phyloP scores from a whole-genome alignment of 1,140 invertebrate genomes.

The Uloborus diversus region DNA sequence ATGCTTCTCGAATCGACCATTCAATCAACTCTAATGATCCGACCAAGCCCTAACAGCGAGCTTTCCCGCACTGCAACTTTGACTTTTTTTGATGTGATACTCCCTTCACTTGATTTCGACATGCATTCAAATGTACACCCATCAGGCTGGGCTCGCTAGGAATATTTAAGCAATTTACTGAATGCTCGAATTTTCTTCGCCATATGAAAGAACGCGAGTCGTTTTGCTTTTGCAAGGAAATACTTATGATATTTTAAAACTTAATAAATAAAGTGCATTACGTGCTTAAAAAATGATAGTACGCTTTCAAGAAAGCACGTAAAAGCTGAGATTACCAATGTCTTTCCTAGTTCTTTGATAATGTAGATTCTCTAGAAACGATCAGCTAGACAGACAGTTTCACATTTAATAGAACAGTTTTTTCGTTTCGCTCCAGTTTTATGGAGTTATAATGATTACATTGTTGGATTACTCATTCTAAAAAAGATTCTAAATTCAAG shows the following conservation, averaged over 20 bases:
- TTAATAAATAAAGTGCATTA: background rate
- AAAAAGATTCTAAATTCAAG: too few relatives aligned
- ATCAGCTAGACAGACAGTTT: too few relatives aligned
- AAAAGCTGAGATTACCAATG: too few relatives aligned
- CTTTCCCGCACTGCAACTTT: background rate
- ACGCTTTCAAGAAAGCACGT: too few relatives aligned
- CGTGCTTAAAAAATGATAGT: background rate
- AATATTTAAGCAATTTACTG: background rate
- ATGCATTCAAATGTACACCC: background rate
- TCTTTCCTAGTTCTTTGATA: too few relatives aligned
- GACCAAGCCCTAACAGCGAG: background rate
- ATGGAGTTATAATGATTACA: too few relatives aligned
- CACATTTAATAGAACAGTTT: too few relatives aligned
- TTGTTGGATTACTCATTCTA: too few relatives aligned
- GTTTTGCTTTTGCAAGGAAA: background rate
- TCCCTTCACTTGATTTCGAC: background rate
- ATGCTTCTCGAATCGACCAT: background rate
- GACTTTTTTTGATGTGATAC: background rate
- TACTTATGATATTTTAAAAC: background rate
- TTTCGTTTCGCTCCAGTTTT: too few relatives aligned
- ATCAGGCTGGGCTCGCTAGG: background rate
- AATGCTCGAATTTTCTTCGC: background rate
- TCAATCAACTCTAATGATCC: constrained; percentile 30
- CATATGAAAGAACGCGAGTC: background rate
- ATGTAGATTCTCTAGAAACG: too few relatives aligned